Evolutionary conservation across 2,888 invertebrate genomes (phyloP), one percentile per base, ranked within the genome.

Genomic region (Thysanoteuthis rhombus): DNA sequence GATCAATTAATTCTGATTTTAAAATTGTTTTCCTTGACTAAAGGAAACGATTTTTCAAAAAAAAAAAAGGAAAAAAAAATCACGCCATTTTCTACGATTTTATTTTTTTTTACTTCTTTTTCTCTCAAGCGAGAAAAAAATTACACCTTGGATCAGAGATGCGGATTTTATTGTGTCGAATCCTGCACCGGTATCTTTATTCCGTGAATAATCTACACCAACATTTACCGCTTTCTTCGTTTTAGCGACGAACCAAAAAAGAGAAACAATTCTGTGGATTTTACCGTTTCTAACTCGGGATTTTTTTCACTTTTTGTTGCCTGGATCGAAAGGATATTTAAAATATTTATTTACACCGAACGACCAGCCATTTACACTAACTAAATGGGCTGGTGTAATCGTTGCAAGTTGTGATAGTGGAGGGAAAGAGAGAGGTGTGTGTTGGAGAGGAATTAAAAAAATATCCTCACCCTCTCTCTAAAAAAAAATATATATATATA

Each of bases 181-280:
- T 75, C 75, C n/a, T 75, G 75, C 36, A 75, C 75, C 36, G 75
- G 75, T 75, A 75, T 75, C 2, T 75, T n/a, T 75, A 75, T 36
- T n/a, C 16, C 4, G n/a, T 12, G n/a, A 75, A 75, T 75, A n/a
- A 75, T n/a, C 10, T 25, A 19, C 8, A 10, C 10, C 75, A n/a
- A 75, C 75, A 75, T 75, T 75, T 75, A 75, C 75, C 75, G n/a
- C 75, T n/a, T 75, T 75, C 75, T n/a, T 75, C 75, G n/a, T 75
- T 75, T 36, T 75, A 75, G 75, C 75, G 36, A 36, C n/a, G n/a
- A 75, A n/a, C n/a, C 75, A 75, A n/a, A n/a, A 75, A 75, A 75
- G 36, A 75, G 3, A 10, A 3, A n/a, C 36, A 22, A 0, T 36
- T 75, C 36, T n/a, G n/a, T 75, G n/a, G 75, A 75, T 75, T 75